Evolutionary conservation across 2,113 vertebrate species (phyloP).

Genomic region (Anser cygnoides): DNA sequence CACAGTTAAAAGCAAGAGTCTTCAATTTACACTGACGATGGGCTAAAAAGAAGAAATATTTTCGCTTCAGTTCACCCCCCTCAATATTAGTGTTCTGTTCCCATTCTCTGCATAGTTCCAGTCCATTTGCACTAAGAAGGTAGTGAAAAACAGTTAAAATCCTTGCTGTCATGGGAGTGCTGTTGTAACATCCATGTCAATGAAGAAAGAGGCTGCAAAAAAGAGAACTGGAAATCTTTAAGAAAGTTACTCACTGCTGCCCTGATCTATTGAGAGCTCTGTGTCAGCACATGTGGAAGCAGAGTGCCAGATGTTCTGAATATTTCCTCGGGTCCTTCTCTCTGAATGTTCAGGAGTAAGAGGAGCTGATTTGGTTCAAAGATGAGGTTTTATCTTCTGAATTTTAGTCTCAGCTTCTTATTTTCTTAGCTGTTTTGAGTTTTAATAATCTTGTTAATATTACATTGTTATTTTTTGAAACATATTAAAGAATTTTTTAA

Average conservation of each 20-base stretch:
- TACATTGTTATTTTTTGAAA: neutral
- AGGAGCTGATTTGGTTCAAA: neutral
- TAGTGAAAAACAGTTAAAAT: neutral
- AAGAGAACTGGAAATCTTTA: neutral
- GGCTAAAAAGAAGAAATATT: neutral
- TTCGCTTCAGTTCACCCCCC: neutral
- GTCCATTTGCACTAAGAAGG: neutral
- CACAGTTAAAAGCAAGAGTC: neutral
- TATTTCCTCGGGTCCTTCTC: neutral
- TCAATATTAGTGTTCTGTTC: neutral
- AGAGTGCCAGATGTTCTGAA: neutral
- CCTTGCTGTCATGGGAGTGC: neutral
- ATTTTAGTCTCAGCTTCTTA: neutral
- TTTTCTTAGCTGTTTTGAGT: neutral
- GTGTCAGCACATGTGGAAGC: neutral
- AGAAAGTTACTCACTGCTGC: neutral
- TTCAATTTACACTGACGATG: neutral
- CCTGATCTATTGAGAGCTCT: no score
- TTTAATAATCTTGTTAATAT: neutral
- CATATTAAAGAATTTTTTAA: neutral
- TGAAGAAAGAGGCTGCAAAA: neutral
- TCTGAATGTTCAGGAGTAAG: neutral
- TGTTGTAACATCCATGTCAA: neutral
- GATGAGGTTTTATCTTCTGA: neutral
- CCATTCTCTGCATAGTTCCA: neutral